These are phyloP conservation scores for Hozukius guyotensis DNA, from an alignment of 2,797 vertebrate species.

Conservation along the genomic window DNA sequence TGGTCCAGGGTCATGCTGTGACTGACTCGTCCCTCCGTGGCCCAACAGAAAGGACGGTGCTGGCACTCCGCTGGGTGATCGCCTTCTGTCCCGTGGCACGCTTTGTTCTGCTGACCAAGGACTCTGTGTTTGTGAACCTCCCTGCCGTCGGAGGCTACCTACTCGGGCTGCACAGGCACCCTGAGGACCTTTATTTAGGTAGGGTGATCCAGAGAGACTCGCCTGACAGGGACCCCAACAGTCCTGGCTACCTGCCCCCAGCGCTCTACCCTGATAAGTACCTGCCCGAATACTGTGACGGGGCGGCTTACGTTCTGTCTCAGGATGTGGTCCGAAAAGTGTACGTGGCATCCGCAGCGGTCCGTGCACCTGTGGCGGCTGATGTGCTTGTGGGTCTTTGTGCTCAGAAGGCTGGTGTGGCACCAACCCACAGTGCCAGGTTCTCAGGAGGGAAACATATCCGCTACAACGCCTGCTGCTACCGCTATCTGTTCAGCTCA, in stretches of 20 bases:
- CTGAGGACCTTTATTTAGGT: conserved; percentile 89
- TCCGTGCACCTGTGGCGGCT: conserved; percentile 68
- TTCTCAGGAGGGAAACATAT: conserved; percentile 90
- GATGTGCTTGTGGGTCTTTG: conserved; percentile 90
- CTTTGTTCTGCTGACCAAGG: conserved; percentile 87
- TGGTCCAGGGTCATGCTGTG: conserved; percentile 70
- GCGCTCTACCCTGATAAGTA: conserved; percentile 82
- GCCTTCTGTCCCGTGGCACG: conserved; percentile 87
- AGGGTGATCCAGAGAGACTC: conserved; percentile 84
- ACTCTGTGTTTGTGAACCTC: conserved; percentile 86
- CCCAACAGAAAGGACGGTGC: conserved; percentile 78
- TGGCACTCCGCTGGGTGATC: conserved; percentile 87
- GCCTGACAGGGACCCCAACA: conserved; percentile 84
- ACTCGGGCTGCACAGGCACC: conserved; percentile 83
- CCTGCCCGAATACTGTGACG: conserved; percentile 90
- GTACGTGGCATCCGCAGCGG: conserved; percentile 80
- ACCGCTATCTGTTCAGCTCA: conserved; percentile 91
- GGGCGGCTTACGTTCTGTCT: conserved; percentile 86
- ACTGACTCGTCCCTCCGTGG: conserved; percentile 75
- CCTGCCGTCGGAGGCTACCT: conserved; percentile 85
- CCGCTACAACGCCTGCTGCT: conserved; percentile 93
- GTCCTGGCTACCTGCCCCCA: conserved; percentile 78
- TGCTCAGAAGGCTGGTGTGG: conserved; percentile 84
- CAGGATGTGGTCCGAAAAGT: conserved; percentile 92
- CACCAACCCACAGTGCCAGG: conserved; percentile 88